These are phyloP conservation scores for Orthonevra nobilis DNA, from an alignment of 2,888 invertebrate genomes.

Conservation along the genomic window DNA sequence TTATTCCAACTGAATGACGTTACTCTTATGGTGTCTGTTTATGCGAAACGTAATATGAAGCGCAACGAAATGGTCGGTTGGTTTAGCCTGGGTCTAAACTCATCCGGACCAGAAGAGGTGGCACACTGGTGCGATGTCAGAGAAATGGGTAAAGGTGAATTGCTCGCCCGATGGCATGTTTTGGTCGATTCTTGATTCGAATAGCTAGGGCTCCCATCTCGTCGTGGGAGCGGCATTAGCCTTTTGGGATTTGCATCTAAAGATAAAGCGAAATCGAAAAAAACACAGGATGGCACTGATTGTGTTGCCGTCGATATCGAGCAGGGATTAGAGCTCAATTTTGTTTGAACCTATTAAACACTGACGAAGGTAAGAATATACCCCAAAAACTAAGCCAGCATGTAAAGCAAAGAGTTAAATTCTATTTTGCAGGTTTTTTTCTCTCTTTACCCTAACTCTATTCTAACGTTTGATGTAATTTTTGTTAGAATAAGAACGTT, in stretches of 20 bases:
- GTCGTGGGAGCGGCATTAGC: slow-evolving; percentile 76
- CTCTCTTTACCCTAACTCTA: background rate
- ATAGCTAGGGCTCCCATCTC: slow-evolving; percentile 79
- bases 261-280: slow-evolving; percentile 78
- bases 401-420: slow-evolving; percentile 18
- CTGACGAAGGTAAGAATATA: slow-evolving; percentile 47
- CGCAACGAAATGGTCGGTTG: slow-evolving; percentile 98
- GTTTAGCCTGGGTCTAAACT: slow-evolving; percentile 95
- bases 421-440: slow-evolving; percentile 26
- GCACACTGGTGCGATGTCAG: slow-evolving; percentile 97
- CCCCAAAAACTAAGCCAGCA: slow-evolving; percentile 6
- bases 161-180: slow-evolving; percentile 96
- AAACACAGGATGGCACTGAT: slow-evolving; percentile 72
- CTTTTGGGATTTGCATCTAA: slow-evolving; percentile 76
- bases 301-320: slow-evolving; percentile 79
- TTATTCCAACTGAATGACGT: slow-evolving; percentile 97
- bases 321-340: slow-evolving; percentile 78
- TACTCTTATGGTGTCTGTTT: slow-evolving; percentile 95
- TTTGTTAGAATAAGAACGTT: slow-evolving; percentile 33
- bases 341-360: slow-evolving; percentile 75
- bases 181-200: slow-evolving; percentile 88
- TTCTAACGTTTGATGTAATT: slow-evolving; percentile 28
- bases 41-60: slow-evolving; percentile 95
- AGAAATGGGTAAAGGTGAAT: slow-evolving; percentile 91
- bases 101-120: slow-evolving; percentile 94